Percentiles rank a stretch among this genome's conserved stretches.
These are phyloP conservation scores for Okapia johnstoni DNA, from an alignment of 2,113 vertebrate genomes.

Conservation along the genomic window DNA sequence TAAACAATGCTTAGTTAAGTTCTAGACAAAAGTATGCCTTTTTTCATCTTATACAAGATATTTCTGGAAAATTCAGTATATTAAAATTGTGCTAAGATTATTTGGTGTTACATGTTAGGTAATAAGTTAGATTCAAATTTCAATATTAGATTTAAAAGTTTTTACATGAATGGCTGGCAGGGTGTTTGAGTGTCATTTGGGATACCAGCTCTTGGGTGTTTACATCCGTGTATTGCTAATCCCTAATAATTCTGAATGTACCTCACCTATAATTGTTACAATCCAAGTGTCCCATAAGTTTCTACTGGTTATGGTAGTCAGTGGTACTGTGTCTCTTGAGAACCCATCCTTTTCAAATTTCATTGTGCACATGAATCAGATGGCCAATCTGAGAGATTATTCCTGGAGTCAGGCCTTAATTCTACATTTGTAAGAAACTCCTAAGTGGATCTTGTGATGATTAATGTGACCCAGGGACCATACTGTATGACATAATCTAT, in stretches of 20 bases:
- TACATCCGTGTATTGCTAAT: neutral
- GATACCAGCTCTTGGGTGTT: neutral
- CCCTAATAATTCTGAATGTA: neutral
- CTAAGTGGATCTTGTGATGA: neutral
- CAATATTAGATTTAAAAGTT: neutral
- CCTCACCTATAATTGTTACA: neutral
- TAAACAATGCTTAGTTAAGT: neutral
- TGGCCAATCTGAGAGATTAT: neutral
- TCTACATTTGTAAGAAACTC: neutral
- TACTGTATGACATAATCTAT: neutral
- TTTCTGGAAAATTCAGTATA: neutral
- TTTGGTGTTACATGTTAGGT: neutral
- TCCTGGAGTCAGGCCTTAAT: neutral
- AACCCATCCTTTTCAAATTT: neutral
- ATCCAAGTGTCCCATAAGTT: neutral
- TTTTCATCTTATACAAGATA: neutral
- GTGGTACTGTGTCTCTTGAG: neutral
- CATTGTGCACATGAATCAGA: neutral
- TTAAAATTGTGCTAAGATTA: neutral
- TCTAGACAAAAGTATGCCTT: neutral
- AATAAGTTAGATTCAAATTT: neutral
- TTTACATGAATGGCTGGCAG: neutral
- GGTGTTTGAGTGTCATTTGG: neutral
- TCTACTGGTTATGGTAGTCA: neutral
- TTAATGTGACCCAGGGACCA: neutral